phyloP scores from a whole-genome alignment of 2,113 vertebrate species.

The Corythornis cristatus region DNA sequence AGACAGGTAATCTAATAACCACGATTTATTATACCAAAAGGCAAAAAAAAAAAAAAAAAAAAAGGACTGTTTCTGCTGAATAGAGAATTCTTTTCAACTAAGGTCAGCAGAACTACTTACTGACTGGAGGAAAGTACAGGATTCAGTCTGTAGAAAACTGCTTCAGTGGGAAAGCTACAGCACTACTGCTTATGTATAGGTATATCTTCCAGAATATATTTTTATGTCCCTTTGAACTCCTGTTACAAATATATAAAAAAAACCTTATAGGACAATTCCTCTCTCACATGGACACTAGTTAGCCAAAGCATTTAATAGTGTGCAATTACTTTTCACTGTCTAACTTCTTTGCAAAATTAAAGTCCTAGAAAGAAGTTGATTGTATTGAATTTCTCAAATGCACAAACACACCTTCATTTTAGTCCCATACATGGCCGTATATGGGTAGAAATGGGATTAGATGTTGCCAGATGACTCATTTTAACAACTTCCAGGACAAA shows the following conservation, averaged over 20 bases:
- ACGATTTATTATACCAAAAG: background rate
- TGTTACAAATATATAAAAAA: background rate
- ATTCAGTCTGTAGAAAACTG: background rate
- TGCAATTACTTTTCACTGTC: background rate
- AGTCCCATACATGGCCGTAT: conserved; percentile 4
- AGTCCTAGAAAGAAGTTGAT: background rate
- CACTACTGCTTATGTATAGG: background rate
- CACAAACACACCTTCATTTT: background rate
- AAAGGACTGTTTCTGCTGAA: background rate
- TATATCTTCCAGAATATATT: background rate
- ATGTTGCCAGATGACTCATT: conserved; percentile 40
- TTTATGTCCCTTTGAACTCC: background rate
- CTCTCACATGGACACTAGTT: background rate
- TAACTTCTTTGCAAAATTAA: background rate
- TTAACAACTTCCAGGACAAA: conserved; percentile 63
- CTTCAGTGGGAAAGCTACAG: background rate
- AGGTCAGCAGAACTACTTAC: background rate
- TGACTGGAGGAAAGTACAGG: background rate
- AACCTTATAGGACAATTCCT: background rate
- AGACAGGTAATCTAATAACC: background rate
- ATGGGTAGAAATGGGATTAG: conserved; percentile 45
- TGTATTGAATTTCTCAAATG: background rate
- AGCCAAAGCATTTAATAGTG: background rate
- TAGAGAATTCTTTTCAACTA: background rate
- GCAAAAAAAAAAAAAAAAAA: background rate